Evolutionary conservation across 2,113 vertebrate species (phyloP).

Genomic region (Sinosuthora webbiana): DNA sequence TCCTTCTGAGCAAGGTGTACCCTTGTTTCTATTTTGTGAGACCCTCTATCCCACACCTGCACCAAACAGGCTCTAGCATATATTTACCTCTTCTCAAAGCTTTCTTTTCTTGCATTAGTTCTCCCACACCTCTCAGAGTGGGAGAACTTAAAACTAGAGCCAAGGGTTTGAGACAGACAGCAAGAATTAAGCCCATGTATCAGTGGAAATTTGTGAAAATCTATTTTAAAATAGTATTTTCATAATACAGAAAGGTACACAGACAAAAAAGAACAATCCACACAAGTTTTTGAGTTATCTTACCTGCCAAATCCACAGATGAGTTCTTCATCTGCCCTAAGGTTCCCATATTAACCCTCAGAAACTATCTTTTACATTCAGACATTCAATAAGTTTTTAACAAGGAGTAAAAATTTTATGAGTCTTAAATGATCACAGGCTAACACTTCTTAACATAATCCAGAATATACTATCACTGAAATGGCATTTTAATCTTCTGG

Average conservation of each 20-base stretch:
- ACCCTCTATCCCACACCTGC: not conserved
- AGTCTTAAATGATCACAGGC: conserved; percentile 1
- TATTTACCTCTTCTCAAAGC: not conserved
- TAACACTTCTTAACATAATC: not conserved
- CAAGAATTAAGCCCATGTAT: not conserved
- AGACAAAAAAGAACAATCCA: not conserved
- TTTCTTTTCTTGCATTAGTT: not conserved
- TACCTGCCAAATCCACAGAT: not conserved
- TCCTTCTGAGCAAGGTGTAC: not conserved
- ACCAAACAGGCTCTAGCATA: not conserved
- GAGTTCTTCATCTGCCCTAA: not conserved
- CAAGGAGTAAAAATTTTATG: not conserved
- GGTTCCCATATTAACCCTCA: not conserved
- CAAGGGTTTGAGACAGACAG: not conserved
- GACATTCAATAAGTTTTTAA: not conserved
- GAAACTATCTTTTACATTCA: not conserved
- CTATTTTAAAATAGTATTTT: not conserved
- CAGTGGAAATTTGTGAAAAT: not conserved
- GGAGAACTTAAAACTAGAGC: not conserved
- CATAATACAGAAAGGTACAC: not conserved
- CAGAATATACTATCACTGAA: conserved; percentile 15
- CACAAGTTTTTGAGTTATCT: not conserved
- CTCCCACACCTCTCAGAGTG: not conserved
- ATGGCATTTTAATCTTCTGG: conserved; percentile 1
- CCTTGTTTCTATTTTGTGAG: not conserved